Evolutionary conservation across 2,113 vertebrate genomes (phyloP), one percentile per base, ranked within the genome.

Genomic region (Xenopus laevis): DNA sequence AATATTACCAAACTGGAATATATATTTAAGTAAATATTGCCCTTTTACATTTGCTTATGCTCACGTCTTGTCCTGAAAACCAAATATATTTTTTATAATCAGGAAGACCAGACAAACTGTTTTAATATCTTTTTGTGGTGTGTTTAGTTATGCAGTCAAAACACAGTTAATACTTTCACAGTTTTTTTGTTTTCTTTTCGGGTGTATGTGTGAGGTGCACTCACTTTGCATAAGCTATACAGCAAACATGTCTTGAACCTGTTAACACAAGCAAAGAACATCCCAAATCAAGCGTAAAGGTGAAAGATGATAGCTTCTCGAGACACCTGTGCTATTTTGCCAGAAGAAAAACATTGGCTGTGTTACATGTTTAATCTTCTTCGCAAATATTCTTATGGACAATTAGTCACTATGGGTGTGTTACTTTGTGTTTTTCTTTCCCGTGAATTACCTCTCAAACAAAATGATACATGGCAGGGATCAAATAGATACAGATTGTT

Each of bases 381-480:
- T 62, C 63, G 52, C 59, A 76, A 76, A 76, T 76, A 69, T 62
- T 23, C 73, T 63, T 20, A 69, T 59, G 69, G 72, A 68, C 64
- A 74, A 74, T 74, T 74, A 74, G 65, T 74, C 72, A 74, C 53
- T 47, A 62, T 53, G 58, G 73, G 60, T 69, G 66, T 76, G 73
- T 63, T 47, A 15, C 20, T 44, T 21, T 65, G 7, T 40, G 20
- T 60, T 60, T 10, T 27, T 23, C 18, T 60, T 27, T 60, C 13
- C 18, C 18, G 11, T 60, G 18, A 60, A 23, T 58, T 58, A 17
- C n/a, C 33, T 40, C 33, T 40, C 33, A 40, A 40, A 40, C 16
- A 55, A n/a, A 55, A 55, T n/a, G 53, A 16, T 55, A 55, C 17
- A 16, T 55, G 53, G 53, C 53, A 55, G 53, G 53, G 17, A 50